Evolutionary conservation across 35 echinoderm and acorn worm genomes (phyloP).

Genomic region (Holothuria glaberrima): DNA sequence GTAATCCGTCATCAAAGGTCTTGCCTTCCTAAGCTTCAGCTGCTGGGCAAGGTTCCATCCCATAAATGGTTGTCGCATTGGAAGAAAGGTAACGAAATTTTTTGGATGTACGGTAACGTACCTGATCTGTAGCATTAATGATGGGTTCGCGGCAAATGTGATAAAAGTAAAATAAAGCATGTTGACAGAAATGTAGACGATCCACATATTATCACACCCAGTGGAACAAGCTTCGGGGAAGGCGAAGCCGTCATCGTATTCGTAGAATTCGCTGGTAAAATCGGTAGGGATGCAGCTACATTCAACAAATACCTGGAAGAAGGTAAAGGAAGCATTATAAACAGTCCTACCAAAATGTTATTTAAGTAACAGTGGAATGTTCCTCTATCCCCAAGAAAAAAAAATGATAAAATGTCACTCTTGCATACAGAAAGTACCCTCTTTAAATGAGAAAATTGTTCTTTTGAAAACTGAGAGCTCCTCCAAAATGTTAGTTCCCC

Average conservation of each 20-base stretch:
- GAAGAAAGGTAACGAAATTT: no score
- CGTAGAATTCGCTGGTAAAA: constrained; percentile 26
- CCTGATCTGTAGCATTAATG: constrained; percentile 50
- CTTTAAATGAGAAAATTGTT: no score
- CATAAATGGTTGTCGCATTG: neutral
- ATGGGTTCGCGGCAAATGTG: constrained; percentile 43
- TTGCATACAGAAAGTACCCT: no score
- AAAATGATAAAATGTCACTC: no score
- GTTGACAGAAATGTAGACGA: constrained; percentile 35
- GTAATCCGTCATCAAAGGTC: no score
- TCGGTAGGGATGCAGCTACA: constrained; percentile 45
- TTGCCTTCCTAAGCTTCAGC: no score
- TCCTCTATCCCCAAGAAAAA: no score
- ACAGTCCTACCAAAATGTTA: neutral
- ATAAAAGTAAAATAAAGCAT: constrained; percentile 38
- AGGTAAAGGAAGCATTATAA: neutral
- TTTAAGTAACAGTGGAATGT: no score
- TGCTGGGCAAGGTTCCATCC: no score
- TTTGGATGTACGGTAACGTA: neutral
- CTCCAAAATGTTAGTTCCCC: no score
- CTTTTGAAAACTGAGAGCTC: no score
- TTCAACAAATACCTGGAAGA: constrained; percentile 30
- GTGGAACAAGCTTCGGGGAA: constrained; percentile 3
- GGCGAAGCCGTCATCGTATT: constrained; percentile 20
- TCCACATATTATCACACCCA: constrained; percentile 58